phyloP scores from a whole-genome alignment of 2,113 vertebrate genomes.

The Aldabrachelys gigantea region DNA sequence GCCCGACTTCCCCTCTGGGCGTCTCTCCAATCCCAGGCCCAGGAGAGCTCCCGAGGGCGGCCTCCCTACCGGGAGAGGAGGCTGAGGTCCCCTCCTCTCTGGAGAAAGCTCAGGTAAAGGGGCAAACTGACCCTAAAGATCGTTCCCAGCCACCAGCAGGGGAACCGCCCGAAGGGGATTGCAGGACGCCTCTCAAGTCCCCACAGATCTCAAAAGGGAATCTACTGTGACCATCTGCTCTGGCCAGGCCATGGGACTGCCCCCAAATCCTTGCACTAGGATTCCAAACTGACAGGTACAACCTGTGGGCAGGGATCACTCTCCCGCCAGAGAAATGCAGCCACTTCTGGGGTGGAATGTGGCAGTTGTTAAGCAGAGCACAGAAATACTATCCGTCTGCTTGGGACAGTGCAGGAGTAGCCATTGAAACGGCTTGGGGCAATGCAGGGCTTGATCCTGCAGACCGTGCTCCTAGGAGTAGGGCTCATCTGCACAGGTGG shows the following conservation, averaged over 20 bases:
- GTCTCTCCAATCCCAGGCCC: too few species aligned
- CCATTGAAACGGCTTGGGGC: neutral
- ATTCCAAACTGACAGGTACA: neutral
- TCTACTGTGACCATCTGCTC: too few species aligned
- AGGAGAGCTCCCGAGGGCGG: too few species aligned
- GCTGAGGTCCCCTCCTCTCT: neutral
- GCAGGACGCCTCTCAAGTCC: too few species aligned
- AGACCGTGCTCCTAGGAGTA: neutral
- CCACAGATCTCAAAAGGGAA: too few species aligned
- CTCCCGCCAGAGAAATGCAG: neutral
- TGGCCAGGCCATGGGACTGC: too few species aligned
- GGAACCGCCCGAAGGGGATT: too few species aligned
- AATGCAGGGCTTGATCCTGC: neutral
- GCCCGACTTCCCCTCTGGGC: too few species aligned
- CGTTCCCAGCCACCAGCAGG: too few species aligned
- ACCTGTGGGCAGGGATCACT: neutral
- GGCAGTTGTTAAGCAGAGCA: neutral
- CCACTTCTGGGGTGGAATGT: neutral
- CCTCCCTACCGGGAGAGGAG: too few species aligned
- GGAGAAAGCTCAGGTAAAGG: too few species aligned
- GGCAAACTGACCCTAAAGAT: neutral
- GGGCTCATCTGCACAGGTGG: neutral
- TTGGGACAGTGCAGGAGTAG: neutral
- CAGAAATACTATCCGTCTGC: neutral
- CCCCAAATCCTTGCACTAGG: neutral